Base-by-base conservation (phyloP, 2,888 invertebrate species). In the Panorpa germanica region DNA sequence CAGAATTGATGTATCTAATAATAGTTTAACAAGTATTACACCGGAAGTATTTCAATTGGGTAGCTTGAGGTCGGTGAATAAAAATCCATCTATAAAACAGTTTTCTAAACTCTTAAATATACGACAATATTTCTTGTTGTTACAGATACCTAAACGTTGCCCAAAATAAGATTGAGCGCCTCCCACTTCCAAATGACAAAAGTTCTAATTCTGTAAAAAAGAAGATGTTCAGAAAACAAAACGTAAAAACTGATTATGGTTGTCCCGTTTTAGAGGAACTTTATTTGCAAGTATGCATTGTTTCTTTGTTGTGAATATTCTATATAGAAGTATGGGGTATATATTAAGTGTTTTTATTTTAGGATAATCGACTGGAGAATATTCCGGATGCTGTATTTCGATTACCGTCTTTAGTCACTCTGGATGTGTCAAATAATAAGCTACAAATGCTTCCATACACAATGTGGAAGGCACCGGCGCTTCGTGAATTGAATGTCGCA, bases 341-440 rank as follows among this genome's bases (percentile, higher is more conserved):
- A 16, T 29, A 11, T 13, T 18, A 24, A 3, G 4, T 20, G 2
- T 9, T 34, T 12, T 10, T 23, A 33, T 33, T 59, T 1, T 63
- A 77, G 61, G 85, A 93, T 50, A 91, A 91, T 53, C 67, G 85
- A 3, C 55, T 98, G 19, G 81, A 82, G 38, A 62, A 65, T 30
- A 53, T 96, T 8, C 90, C 93, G 0, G 64, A 74, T 3, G 73
- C 73, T 31, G 57, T 95, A 16, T 91, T 93, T 59, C 63, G 66
- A 4, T 61, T 95, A 30, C 81, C 86, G 0, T 58, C 70, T 0
- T 57, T 95, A 21, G 60, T 68, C 8, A 75, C 77, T 3, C 61
- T 98, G 38, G 91, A 95, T 51, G 71, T 90, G n/a, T 85, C 91
- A 1, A 86, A 90, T 55, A 96, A 96, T 55, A 85, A 88, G 52